Evolutionary conservation across 2,888 invertebrate species (phyloP).

Genomic region (Conops quadrifasciatus): DNA sequence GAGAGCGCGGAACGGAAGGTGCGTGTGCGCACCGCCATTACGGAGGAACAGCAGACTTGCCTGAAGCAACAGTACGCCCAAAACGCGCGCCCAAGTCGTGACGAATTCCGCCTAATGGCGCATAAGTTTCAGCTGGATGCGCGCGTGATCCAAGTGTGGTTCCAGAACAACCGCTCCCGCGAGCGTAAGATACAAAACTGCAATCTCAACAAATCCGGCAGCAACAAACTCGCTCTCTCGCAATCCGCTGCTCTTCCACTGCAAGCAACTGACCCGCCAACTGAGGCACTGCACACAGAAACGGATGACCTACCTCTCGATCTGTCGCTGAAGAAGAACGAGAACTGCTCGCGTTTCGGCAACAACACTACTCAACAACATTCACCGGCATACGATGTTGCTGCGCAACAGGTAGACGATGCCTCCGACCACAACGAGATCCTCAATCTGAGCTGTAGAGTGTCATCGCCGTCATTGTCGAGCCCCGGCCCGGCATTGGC

Average conservation of each 20-base stretch:
- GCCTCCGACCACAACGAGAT: conserved; percentile 69
- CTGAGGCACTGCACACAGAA: conserved; percentile 3
- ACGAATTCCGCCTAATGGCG: conserved; percentile 91
- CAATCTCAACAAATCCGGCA: conserved; percentile 42
- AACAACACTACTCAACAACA: conserved; percentile 58
- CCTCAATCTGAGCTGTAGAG: conserved; percentile 79
- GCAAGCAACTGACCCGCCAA: conserved; percentile 4
- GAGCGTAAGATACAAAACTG: conserved; percentile 75
- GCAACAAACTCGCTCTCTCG: conserved; percentile 7
- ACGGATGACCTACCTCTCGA: conserved; percentile 86
- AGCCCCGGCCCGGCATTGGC: conserved; percentile 50
- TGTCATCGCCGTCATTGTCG: conserved; percentile 67
- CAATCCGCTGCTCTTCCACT: conserved; percentile 47
- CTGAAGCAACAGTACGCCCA: conserved; percentile 88
- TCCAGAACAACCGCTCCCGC: conserved; percentile 92
- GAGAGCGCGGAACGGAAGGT: conserved; percentile 80
- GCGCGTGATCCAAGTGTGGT: conserved; percentile 93
- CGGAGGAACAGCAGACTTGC: conserved; percentile 90
- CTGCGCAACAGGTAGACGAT: conserved; percentile 68
- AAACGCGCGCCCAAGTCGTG: conserved; percentile 93
- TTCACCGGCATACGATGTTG: conserved; percentile 71
- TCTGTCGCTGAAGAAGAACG: conserved; percentile 76
- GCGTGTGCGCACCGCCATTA: conserved; percentile 91
- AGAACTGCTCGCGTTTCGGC: conserved; percentile 65
- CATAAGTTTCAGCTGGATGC: conserved; percentile 78